These are phyloP conservation scores for Hydropotes inermis DNA, from an alignment of 2,113 vertebrate species.

Conservation along the genomic window DNA sequence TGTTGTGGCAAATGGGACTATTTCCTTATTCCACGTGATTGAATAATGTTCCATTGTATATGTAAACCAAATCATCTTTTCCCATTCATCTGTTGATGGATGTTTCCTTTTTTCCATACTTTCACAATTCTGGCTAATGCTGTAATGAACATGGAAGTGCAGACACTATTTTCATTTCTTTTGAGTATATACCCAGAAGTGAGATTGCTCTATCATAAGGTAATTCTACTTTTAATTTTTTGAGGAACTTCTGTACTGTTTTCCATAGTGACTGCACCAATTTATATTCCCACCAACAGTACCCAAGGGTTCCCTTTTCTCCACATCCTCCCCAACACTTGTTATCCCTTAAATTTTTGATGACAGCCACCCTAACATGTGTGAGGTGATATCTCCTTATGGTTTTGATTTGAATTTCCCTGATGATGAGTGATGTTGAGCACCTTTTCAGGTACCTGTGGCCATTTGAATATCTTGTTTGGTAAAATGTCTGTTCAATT, in stretches of 20 bases:
- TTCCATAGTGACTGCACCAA: background rate
- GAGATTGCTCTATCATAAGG: background rate
- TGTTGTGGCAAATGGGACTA: background rate
- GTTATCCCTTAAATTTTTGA: background rate
- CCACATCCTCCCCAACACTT: background rate
- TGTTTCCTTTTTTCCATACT: background rate
- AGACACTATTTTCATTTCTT: background rate
- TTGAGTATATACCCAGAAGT: background rate
- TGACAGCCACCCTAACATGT: background rate
- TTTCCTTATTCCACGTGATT: background rate
- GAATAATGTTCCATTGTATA: background rate
- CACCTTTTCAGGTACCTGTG: background rate
- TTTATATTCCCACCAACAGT: background rate
- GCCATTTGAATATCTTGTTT: background rate
- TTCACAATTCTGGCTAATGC: background rate
- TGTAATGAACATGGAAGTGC: background rate
- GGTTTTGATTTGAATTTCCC: background rate
- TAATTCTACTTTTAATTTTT: background rate
- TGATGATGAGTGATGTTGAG: background rate
- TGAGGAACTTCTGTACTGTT: background rate
- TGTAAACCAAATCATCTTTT: background rate
- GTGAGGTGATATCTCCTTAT: background rate
- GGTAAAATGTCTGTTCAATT: background rate
- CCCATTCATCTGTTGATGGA: background rate
- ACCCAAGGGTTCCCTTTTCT: background rate